Percentiles rank a stretch among this genome's conserved stretches.
Conservation (phyloP, 2,797 vertebrate species). For the Pempheris klunzingeri region DNA sequence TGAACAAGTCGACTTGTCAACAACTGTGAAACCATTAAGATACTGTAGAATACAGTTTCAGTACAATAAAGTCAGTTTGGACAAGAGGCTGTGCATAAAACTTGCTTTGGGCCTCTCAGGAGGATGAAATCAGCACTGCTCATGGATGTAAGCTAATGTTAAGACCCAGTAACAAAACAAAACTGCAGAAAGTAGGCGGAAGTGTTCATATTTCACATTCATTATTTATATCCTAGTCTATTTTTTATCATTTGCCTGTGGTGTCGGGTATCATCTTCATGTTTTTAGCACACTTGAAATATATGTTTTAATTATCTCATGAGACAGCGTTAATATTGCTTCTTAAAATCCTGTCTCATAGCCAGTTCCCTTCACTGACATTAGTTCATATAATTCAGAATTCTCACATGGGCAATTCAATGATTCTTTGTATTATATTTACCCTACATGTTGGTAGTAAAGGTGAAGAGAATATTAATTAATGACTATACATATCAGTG, state of each 20-base stretch:
- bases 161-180: neutral
- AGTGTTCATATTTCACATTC: neutral
- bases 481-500: neutral
- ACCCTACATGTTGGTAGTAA: neutral
- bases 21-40: neutral
- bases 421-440: neutral
- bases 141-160: neutral
- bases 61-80: neutral
- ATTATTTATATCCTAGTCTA: slow-evolving; percentile 1
- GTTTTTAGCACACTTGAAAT: neutral
- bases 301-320: neutral
- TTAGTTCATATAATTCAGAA: too few relatives aligned
- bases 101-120: neutral
- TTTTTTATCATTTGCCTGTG: neutral
- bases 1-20: neutral
- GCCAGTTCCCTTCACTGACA: too few relatives aligned
- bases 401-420: neutral
- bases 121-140: neutral
- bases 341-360: neutral
- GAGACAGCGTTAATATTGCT: neutral
- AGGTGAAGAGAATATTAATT: neutral
- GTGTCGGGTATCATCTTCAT: neutral
- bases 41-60: too few relatives aligned
- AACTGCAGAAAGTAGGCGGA: neutral
- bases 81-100: neutral